Base-by-base conservation (phyloP, 2,888 invertebrate species). In the Odontocolon sp. region DNA sequence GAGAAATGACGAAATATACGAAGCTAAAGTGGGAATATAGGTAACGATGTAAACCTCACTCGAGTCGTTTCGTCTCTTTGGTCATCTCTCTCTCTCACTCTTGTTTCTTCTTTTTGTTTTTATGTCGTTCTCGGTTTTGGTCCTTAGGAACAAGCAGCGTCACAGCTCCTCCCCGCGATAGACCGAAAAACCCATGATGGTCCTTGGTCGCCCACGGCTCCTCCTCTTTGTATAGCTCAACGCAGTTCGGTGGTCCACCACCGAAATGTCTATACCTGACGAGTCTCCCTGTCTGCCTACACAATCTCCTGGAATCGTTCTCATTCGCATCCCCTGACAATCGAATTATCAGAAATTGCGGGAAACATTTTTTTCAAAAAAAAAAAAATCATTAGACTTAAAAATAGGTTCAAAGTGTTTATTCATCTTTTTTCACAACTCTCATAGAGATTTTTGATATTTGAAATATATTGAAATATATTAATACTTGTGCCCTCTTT, bases 161-260 rank as follows among this genome's bases (percentile, higher is more conserved):
- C 36, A 33, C 47, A 11, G 66, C 40, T 64, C 66, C 66, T 56
- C 66, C 66, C 59, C 31, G 59, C 23, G 36, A 47, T 36, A 47
- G 47, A 63, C 36, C 23, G 36, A 50, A 36, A 36, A 36, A 36
- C 74, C 73, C 78, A 71, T 42, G 42, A 61, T 72, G 67, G 68
- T 75, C 54, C 73, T 66, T 73, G 72, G 72, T 77, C 80, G 67
- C 74, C 77, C 79, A 71, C 70, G 28, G 33, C 56, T 63, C 14
- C 72, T 57, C 64, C 77, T 72, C 68, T 68, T 72, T 64, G 72
- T 77, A 68, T 26, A 33, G 50, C 61, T 57, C 50, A 47, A 33
- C 38, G 56, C 71, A 54, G 45, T 47, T 45, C 45, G 45, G 28
- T 47, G 47, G 68, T 56, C 61, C 36, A 57, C 50, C 63, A 36